phyloP scores from a whole-genome alignment of 2,113 vertebrate species.

The Hystrix brachyura region DNA sequence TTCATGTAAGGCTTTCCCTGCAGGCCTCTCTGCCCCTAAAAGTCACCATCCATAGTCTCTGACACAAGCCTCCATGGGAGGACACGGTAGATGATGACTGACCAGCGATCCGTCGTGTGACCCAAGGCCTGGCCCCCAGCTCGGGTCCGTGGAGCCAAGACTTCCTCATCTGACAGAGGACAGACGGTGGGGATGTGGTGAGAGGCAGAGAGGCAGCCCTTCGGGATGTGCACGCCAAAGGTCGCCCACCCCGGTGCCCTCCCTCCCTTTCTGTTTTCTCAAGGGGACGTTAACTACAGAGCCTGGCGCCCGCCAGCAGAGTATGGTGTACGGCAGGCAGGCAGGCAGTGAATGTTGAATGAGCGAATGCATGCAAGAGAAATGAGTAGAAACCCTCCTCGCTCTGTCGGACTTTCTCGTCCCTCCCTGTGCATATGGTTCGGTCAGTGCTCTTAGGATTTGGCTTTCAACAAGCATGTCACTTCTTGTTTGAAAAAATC shows the following conservation, averaged over 20 bases:
- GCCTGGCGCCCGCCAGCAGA: neutral
- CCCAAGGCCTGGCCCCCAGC: neutral
- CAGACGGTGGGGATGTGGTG: neutral
- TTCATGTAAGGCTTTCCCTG: neutral
- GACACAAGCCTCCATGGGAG: neutral
- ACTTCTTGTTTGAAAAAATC: constrained; percentile 51
- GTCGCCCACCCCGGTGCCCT: no score
- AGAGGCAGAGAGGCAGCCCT: neutral
- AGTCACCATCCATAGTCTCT: neutral
- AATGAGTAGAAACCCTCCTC: neutral
- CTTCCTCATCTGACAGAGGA: neutral
- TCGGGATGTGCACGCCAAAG: neutral
- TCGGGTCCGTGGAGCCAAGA: neutral
- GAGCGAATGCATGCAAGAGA: neutral
- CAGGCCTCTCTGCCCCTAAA: neutral
- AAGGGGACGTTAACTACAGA: neutral
- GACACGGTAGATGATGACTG: no score
- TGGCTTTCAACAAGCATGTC: neutral
- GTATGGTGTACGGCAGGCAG: neutral
- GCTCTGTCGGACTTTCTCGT: neutral
- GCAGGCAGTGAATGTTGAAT: neutral
- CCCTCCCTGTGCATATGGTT: neutral
- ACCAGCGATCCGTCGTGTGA: neutral
- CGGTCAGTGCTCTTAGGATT: neutral
- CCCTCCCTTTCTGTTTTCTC: neutral